Percentiles rank a stretch among this genome's conserved stretches.
Evolutionary conservation across 2,113 vertebrate species (phyloP).

Genomic region (Vulpes vulpes): DNA sequence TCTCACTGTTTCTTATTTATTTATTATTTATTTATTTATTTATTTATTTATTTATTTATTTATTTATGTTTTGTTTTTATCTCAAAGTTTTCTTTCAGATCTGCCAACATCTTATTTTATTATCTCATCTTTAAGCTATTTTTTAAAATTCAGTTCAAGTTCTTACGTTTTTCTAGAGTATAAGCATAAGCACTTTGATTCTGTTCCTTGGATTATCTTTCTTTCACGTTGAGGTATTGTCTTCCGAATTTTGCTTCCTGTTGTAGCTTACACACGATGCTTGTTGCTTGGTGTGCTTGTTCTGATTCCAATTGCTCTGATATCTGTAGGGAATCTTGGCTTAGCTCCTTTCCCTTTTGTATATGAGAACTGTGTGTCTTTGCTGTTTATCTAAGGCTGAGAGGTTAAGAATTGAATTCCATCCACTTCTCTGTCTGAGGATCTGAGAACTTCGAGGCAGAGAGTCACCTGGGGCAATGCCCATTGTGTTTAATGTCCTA

Average conservation of each 20-base stretch:
- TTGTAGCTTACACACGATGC: neutral
- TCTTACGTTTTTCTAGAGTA: neutral
- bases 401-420: no score
- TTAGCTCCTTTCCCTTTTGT: neutral
- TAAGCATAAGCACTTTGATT: neutral
- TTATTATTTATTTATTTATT: neutral
- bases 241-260: neutral
- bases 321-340: neutral
- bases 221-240: neutral
- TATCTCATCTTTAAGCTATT: neutral
- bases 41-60: neutral
- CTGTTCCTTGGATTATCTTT: neutral
- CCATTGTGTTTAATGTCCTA: neutral
- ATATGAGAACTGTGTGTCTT: neutral
- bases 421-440: neutral
- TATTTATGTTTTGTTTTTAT: neutral
- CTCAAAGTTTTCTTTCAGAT: neutral
- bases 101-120: slow-evolving; percentile 2
- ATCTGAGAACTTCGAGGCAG: neutral
- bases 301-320: neutral
- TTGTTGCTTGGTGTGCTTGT: neutral
- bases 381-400: neutral
- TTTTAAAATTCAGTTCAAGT: neutral
- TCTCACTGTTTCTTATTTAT: neutral
- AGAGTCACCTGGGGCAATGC: neutral